Evolutionary conservation across 1,140 invertebrate genomes (phyloP).

Genomic region (Euura saliciscinereae): DNA sequence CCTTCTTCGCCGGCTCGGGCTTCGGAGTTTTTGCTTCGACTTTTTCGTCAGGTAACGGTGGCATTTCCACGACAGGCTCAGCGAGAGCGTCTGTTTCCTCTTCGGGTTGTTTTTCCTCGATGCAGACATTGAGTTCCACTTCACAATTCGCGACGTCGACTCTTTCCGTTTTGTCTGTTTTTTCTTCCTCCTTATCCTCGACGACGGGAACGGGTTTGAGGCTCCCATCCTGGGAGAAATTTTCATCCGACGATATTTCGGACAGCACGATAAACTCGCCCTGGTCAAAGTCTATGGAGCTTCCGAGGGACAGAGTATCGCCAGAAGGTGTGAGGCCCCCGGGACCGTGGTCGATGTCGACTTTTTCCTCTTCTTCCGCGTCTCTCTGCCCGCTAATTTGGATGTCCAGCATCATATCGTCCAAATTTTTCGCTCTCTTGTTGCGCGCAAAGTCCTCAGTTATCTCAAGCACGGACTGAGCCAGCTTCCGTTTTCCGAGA

Average conservation of each 20-base stretch:
- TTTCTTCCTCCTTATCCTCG: neutral
- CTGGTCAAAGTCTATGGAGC: neutral
- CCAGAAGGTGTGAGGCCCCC: neutral
- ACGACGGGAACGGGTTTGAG: neutral
- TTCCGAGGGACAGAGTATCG: neutral
- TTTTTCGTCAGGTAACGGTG: too few relatives aligned
- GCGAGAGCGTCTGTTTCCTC: too few relatives aligned
- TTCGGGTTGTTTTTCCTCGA: too few relatives aligned
- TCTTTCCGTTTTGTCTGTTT: neutral
- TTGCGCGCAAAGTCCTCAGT: neutral
- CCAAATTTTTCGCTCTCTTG: neutral
- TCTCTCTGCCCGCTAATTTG: too few relatives aligned
- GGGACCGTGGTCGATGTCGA: neutral
- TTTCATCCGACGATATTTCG: neutral
- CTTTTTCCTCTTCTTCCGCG: constrained; percentile 7
- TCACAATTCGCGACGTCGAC: neutral
- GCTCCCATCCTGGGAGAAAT: neutral
- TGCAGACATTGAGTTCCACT: too few relatives aligned
- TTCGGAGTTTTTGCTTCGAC: too few relatives aligned
- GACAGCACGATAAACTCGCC: neutral
- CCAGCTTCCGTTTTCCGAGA: neutral
- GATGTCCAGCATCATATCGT: neutral
- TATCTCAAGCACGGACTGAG: neutral
- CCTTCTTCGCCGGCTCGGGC: too few relatives aligned
- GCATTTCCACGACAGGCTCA: too few relatives aligned